phyloP scores from a whole-genome alignment of 2,888 invertebrate species.

The Orchestes rusci region DNA sequence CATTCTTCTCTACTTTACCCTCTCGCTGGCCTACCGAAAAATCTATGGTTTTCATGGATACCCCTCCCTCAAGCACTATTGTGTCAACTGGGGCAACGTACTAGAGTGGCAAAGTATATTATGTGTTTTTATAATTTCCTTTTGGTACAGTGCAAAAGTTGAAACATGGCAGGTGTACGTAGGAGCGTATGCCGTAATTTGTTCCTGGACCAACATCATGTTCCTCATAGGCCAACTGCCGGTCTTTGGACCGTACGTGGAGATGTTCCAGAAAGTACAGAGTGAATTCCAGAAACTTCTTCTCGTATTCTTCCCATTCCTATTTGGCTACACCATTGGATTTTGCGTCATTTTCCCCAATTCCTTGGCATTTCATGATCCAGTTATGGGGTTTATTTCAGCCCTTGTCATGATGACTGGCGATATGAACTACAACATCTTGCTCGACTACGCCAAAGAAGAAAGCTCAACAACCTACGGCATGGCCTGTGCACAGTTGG shows the following conservation, averaged over 20 bases:
- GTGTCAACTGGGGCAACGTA: slow-evolving; percentile 75
- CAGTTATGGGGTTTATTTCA: slow-evolving; percentile 76
- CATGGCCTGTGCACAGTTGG: slow-evolving; percentile 73
- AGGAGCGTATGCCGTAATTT: slow-evolving; percentile 76
- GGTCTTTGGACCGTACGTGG: slow-evolving; percentile 81
- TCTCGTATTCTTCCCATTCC: slow-evolving; percentile 75
- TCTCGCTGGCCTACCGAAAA: slow-evolving; percentile 72
- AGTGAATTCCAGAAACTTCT: slow-evolving; percentile 79
- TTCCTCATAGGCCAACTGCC: slow-evolving; percentile 84
- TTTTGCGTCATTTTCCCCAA: slow-evolving; percentile 83
- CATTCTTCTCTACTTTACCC: slow-evolving; percentile 68
- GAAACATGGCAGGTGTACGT: slow-evolving; percentile 83
- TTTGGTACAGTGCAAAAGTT: slow-evolving; percentile 66
- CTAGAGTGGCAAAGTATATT: slow-evolving; percentile 83
- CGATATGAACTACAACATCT: slow-evolving; percentile 68
- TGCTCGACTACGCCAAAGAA: slow-evolving; percentile 67
- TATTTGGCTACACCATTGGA: slow-evolving; percentile 80
- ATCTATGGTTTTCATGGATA: slow-evolving; percentile 76
- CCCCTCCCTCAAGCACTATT: slow-evolving; percentile 69
- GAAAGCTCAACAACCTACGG: slow-evolving; percentile 62
- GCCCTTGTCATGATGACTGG: slow-evolving; percentile 87
- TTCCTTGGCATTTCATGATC: slow-evolving; percentile 73
- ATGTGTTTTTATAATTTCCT: slow-evolving; percentile 76
- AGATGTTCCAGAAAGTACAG: slow-evolving; percentile 83
- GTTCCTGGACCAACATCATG: slow-evolving; percentile 87